Conservation (phyloP, 2,888 invertebrate species). For the Antheraea assamensis region DNA sequence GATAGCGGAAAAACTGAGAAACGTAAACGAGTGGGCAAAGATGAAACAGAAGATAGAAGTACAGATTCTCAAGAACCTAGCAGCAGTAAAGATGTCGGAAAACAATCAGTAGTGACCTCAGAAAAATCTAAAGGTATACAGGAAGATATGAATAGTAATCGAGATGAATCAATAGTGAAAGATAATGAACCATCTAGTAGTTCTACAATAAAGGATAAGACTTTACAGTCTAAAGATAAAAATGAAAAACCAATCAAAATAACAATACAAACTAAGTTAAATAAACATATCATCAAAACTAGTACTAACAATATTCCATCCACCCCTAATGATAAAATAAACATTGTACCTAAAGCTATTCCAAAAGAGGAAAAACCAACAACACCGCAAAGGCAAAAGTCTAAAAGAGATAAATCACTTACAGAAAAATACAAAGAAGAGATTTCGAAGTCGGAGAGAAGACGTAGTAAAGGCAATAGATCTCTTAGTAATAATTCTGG, state of each 20-base stretch:
- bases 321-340: slow-evolving; percentile 30
- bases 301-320: slow-evolving; percentile 36
- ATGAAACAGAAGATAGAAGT: slow-evolving; percentile 32
- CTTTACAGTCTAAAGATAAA: slow-evolving; percentile 20
- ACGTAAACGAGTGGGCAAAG: slow-evolving; percentile 43
- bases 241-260: slow-evolving; percentile 39
- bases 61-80: slow-evolving; percentile 28
- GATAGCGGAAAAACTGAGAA: slow-evolving; percentile 48
- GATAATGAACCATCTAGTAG: slow-evolving; percentile 38
- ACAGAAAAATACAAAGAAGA: slow-evolving; percentile 41
- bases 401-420: slow-evolving; percentile 34
- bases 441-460: slow-evolving; percentile 42
- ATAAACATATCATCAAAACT: slow-evolving; percentile 33
- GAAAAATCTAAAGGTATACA: slow-evolving; percentile 24
- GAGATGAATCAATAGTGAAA: slow-evolving; percentile 23
- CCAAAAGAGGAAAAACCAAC: neutral
- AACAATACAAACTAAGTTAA: slow-evolving; percentile 46
- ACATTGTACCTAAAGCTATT: neutral
- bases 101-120: slow-evolving; percentile 22
- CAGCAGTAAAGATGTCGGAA: slow-evolving; percentile 32
- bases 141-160: neutral
- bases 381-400: slow-evolving; percentile 32
- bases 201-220: slow-evolving; percentile 37
- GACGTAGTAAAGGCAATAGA: slow-evolving; percentile 53
- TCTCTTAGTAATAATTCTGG: slow-evolving; percentile 37